Percentiles rank a stretch among this genome's conserved stretches.
phyloP scores from a whole-genome alignment of 2,113 vertebrate species.

The Triplophysa rosa region DNA sequence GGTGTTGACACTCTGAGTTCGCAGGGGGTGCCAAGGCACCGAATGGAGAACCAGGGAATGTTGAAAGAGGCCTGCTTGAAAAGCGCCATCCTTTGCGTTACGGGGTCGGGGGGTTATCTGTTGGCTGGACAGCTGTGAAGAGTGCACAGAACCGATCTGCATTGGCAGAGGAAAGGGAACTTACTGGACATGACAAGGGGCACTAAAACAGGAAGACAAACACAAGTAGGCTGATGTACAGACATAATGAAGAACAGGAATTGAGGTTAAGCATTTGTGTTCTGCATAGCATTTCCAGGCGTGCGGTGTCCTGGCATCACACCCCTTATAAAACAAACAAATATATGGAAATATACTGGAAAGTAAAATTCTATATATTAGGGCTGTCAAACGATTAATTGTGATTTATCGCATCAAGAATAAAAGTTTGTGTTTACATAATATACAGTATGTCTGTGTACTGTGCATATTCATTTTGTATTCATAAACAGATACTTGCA shows the following conservation, averaged over 20 bases:
- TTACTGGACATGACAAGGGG: neutral
- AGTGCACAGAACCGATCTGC: neutral
- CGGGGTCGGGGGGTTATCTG: neutral
- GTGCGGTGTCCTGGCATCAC: too few species aligned
- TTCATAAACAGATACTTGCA: too few species aligned
- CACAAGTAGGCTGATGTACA: neutral
- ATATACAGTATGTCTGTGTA: too few species aligned
- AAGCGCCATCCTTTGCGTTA: neutral
- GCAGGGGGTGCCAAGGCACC: constrained; percentile 6
- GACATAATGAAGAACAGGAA: constrained; percentile 3
- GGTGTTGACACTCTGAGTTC: constrained; percentile 34
- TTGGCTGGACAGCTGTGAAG: constrained; percentile 2
- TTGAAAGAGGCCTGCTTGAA: neutral
- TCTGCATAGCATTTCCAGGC: too few species aligned
- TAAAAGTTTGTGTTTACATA: too few species aligned
- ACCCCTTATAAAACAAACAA: too few species aligned
- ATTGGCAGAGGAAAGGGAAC: neutral
- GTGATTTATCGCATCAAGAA: too few species aligned
- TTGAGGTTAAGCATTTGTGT: neutral
- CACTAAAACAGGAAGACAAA: neutral
- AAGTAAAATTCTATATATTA: too few species aligned
- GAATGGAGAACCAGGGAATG: neutral
- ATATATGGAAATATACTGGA: too few species aligned
- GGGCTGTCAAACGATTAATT: too few species aligned
- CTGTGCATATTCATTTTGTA: too few species aligned